Conservation (phyloP, 2,113 vertebrate genomes). For the Centropristis striata region DNA sequence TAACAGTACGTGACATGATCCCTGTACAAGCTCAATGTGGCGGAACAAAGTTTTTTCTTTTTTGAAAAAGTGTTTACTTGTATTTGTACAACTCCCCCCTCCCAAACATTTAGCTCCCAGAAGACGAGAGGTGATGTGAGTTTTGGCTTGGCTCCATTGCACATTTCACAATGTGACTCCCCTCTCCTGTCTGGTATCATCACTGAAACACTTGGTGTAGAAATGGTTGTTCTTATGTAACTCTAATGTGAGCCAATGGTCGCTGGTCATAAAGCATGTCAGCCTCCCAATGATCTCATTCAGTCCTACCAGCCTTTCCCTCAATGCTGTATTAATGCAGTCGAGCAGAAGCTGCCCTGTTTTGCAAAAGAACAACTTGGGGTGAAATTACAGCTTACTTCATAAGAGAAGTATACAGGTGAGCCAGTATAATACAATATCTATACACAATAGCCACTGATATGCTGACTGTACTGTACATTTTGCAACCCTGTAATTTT, state of each 20-base stretch:
- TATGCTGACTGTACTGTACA: background rate
- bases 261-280: conserved; percentile 54
- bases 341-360: background rate
- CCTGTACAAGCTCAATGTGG: conserved; percentile 6
- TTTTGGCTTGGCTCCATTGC: conserved; percentile 29
- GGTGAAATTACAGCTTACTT: background rate
- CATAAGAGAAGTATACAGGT: background rate
- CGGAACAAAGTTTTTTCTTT: background rate
- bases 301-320: conserved; percentile 15
- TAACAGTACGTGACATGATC: conserved; percentile 14
- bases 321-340: background rate
- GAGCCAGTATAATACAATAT: background rate
- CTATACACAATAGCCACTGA: background rate
- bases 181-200: conserved; percentile 66
- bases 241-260: conserved; percentile 47
- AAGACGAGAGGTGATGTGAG: conserved; percentile 46
- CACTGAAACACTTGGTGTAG: conserved; percentile 55
- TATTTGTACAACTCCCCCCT: conserved; percentile 25
- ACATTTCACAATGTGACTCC: conserved; percentile 65
- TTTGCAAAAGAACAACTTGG: background rate
- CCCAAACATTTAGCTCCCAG: conserved; percentile 34
- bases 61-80: background rate
- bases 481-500: conserved; percentile 42
- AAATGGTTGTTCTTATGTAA: conserved; percentile 64
- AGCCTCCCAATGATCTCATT: conserved; percentile 47